Conservation (phyloP, 1,140 invertebrate species). For the Solenopsis invicta region DNA sequence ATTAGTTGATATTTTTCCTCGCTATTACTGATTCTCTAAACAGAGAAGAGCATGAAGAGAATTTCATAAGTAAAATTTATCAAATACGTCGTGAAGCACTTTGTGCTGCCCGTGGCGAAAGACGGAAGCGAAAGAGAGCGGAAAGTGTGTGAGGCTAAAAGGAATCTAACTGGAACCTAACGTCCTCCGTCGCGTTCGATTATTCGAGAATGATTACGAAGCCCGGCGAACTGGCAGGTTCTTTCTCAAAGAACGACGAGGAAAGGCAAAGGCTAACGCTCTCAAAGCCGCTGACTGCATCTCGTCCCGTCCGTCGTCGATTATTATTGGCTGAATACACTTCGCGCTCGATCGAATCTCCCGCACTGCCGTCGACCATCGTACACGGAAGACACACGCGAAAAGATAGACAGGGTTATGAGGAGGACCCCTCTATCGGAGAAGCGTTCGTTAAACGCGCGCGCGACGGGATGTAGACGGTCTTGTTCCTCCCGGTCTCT, state of each 20-base stretch:
- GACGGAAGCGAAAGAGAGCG: background rate
- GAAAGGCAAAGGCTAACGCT: conserved; percentile 40
- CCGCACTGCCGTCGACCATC: background rate
- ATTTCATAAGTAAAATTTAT: background rate
- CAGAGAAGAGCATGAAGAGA: background rate
- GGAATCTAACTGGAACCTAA: background rate
- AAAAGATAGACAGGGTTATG: background rate
- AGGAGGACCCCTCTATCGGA: conserved; percentile 9
- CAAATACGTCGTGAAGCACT: background rate
- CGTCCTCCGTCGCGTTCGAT: background rate
- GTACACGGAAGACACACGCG: background rate
- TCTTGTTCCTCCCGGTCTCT: conserved; percentile 21
- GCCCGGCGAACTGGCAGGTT: background rate
- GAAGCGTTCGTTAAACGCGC: conserved; percentile 9
- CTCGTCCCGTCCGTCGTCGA: conserved; percentile 19
- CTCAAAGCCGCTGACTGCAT: conserved; percentile 32
- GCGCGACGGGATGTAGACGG: background rate
- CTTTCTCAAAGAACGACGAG: conserved; percentile 42
- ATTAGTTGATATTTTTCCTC: background rate
- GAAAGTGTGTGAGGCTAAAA: background rate
- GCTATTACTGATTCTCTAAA: background rate
- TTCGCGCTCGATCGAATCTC: conserved; percentile 53
- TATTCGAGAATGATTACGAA: conserved; percentile 50
- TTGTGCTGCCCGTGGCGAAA: background rate
- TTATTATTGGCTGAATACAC: conserved; percentile 57